These are phyloP conservation scores for Ostrea denselamellosa DNA, from an alignment of 1,140 invertebrate species.

Conservation along the genomic window DNA sequence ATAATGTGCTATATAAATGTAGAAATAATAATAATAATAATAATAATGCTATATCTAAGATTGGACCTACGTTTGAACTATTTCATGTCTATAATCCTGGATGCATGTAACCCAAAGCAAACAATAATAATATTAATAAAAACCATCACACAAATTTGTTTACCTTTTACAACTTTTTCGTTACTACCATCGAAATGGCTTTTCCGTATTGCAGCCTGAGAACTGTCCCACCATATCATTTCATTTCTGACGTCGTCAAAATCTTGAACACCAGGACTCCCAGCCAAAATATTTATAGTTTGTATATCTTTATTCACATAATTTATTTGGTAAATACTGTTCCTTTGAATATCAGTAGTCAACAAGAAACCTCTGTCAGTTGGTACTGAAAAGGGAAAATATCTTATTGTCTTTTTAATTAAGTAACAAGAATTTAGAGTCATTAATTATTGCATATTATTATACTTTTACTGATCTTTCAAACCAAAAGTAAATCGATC, in stretches of 20 bases:
- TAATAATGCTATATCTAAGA: too few species aligned
- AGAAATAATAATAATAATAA: too few species aligned
- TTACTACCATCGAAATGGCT: not conserved
- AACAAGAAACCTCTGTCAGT: not conserved
- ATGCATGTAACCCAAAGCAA: too few species aligned
- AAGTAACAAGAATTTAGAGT: not conserved
- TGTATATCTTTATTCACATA: not conserved
- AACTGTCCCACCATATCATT: constrained; percentile 39
- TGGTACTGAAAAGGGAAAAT: not conserved
- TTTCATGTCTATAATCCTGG: too few species aligned
- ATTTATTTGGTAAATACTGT: not conserved
- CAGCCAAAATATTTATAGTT: not conserved
- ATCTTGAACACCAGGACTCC: not conserved
- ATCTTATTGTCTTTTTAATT: not conserved
- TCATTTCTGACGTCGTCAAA: not conserved
- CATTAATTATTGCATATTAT: too few species aligned
- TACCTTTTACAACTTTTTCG: constrained; percentile 34
- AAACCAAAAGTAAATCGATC: too few species aligned
- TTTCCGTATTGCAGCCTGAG: not conserved
- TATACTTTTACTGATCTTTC: too few species aligned
- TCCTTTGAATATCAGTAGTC: constrained; percentile 4
- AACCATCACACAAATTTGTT: not conserved
- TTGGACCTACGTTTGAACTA: too few species aligned
- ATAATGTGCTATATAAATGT: too few species aligned
- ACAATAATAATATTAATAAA: not conserved